Evolutionary conservation across 2,113 vertebrate genomes (phyloP).

Genomic region (Elephantulus edwardii): DNA sequence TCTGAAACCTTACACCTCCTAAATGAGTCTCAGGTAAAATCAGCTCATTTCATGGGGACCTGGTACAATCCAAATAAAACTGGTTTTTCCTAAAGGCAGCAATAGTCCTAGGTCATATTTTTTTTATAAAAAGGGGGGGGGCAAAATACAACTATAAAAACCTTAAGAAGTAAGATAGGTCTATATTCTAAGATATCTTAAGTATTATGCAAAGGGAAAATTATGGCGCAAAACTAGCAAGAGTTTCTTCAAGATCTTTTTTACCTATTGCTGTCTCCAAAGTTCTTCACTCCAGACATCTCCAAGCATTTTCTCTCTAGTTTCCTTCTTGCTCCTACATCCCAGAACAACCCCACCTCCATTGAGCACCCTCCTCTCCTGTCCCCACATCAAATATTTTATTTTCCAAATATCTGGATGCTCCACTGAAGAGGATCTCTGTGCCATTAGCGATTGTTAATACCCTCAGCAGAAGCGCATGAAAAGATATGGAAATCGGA

Average conservation of each 20-base stretch:
- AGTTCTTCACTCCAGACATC: background rate
- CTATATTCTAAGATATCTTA: background rate
- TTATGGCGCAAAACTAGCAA: background rate
- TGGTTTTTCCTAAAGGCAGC: background rate
- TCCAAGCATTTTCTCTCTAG: background rate
- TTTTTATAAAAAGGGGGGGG: background rate
- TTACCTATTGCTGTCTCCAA: background rate
- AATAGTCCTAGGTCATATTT: background rate
- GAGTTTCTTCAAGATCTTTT: background rate
- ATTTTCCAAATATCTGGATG: background rate
- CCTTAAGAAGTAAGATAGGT: background rate
- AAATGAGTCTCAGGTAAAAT: background rate
- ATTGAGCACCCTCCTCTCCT: rapidly evolving
- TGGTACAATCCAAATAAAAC: background rate
- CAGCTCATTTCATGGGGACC: background rate
- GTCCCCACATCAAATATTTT: background rate
- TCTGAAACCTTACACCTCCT: too few relatives aligned
- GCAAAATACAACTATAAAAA: background rate
- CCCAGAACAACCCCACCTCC: background rate
- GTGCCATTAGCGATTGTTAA: background rate
- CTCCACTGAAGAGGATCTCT: background rate
- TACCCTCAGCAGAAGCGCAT: conserved; percentile 3
- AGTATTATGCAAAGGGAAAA: background rate
- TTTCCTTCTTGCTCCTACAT: rapidly evolving
- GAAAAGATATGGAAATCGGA: conserved; percentile 56